Evolutionary conservation across 2,113 vertebrate genomes (phyloP), one percentile per base, ranked within the genome.

Genomic region (Corythornis madagascariensis): DNA sequence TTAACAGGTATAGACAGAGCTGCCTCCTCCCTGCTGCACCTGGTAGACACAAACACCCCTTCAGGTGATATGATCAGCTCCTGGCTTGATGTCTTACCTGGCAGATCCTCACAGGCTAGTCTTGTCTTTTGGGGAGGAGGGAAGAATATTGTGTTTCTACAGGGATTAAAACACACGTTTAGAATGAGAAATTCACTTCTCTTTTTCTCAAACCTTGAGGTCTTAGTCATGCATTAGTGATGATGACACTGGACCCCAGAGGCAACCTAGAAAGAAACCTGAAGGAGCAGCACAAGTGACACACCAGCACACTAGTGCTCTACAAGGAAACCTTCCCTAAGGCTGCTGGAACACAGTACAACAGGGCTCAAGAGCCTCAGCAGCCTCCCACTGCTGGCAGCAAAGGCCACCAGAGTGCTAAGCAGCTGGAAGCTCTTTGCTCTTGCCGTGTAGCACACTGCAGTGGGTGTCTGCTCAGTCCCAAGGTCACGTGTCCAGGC

Each of bases 331-430:
- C 25, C 28, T 35, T 20, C 63, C 50, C 38, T 29, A 13, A 20
- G 0, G 1, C 63, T 59, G 52, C 55, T 83, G 86, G 61, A 79
- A 57, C 22, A 13, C 16, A 22, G 38, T 10, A 84, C 28, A 64
- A 31, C 40, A 16, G 0, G 9, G 53, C 70, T 45, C 0, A 3
- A 59, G 70, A 3, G 4, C 29, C 31, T 7, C 10, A 1, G 35
- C 77, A 22, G 16, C 53, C 73, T 89, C 33, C 59, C 55, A 20
- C 83, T 45, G 5, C 80, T 57, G 73, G 29, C 83, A 89, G 83
- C 52, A 29, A 35, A 72, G 77, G 81, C 61, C 61, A 66, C 16
- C 2, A 4, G 33, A 61, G 9, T 4, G 8, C 2, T 35, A 31
- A 70, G 33, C 14, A 53, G 59, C 89, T 66, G 75, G 67, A 52